Conservation (phyloP, 2,113 vertebrate genomes). For the Protobothrops mucrosquamatus region DNA sequence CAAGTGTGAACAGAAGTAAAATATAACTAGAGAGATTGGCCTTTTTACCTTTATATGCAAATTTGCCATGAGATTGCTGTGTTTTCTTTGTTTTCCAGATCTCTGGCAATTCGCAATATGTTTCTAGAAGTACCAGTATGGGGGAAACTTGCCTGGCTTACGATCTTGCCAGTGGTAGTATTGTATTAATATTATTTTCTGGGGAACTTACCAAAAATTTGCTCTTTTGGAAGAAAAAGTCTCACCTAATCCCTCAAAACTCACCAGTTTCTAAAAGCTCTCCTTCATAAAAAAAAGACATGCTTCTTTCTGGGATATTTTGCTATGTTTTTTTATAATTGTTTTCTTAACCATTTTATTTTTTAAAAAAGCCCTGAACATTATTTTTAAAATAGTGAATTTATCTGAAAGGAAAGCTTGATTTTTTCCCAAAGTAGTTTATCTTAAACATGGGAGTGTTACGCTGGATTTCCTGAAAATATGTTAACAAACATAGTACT, state of each 20-base stretch:
- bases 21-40: neutral
- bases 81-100: neutral
- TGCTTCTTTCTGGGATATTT: neutral
- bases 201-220: neutral
- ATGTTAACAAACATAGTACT: neutral
- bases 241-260: neutral
- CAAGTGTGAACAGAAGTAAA: neutral
- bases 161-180: neutral
- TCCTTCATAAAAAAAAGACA: neutral
- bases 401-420: neutral
- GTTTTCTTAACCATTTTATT: neutral
- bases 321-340: neutral
- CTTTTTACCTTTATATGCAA: neutral
- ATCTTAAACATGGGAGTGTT: neutral
- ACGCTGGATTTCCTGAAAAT: neutral
- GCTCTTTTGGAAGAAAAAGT: neutral
- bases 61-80: neutral
- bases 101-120: neutral
- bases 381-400: neutral
- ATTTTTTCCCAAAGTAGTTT: neutral
- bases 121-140: neutral
- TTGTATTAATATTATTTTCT: neutral
- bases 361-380: neutral
- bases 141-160: neutral
- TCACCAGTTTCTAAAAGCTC: neutral